Conservation (phyloP, 2,888 invertebrate species). For the Temnothorax unifasciatus region DNA sequence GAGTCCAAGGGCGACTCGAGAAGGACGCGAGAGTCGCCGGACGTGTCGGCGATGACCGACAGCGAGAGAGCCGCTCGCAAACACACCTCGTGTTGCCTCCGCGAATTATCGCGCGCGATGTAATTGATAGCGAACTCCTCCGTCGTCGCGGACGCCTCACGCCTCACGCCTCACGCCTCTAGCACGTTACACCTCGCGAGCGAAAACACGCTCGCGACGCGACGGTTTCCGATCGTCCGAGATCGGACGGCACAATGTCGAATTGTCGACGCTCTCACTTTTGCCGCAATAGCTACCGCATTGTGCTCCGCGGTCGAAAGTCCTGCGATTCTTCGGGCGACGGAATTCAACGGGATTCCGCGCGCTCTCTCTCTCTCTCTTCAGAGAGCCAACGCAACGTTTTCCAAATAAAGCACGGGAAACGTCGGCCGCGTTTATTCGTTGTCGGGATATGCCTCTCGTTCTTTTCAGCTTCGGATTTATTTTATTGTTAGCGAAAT, state of each 20-base stretch:
- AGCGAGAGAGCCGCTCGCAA: neutral
- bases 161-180: no score
- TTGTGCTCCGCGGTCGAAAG: constrained; percentile 11
- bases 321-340: constrained; percentile 31
- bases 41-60: neutral
- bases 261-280: constrained; percentile 29
- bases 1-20: neutral
- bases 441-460: neutral
- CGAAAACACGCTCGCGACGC: neutral
- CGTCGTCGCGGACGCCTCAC: neutral
- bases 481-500: neutral
- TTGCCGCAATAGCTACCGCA: constrained; percentile 37
- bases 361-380: no score
- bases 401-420: constrained; percentile 42
- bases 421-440: constrained; percentile 26
- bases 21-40: neutral
- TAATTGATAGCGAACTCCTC: neutral
- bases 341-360: neutral
- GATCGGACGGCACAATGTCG: neutral
- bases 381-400: constrained; percentile 15
- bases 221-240: neutral
- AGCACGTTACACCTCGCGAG: neutral
- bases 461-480: neutral
- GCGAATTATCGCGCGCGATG: constrained; percentile 28
- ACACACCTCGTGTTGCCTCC: neutral